Conservation (phyloP, 2,113 vertebrate genomes). For the Suricata suricatta region DNA sequence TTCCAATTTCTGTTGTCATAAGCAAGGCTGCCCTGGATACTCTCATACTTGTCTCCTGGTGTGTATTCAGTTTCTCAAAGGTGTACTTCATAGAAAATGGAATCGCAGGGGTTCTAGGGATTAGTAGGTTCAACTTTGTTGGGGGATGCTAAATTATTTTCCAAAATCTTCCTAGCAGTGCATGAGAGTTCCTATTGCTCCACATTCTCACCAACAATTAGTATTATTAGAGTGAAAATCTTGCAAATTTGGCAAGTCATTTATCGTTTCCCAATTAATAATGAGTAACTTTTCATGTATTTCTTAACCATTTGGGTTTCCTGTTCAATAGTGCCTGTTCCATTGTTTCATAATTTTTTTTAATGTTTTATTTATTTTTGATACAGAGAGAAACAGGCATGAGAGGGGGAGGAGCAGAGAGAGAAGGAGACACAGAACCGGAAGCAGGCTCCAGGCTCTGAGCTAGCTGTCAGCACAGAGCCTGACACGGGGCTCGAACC, state of each 20-base stretch:
- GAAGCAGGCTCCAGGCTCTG: no score
- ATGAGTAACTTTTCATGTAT: not conserved
- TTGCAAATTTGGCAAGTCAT: not conserved
- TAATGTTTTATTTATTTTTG: no score
- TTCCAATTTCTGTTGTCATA: not conserved
- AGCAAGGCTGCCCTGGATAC: not conserved
- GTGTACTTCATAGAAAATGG: not conserved
- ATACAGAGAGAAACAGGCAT: no score
- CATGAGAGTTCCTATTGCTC: not conserved
- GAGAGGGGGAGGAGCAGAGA: no score
- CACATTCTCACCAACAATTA: not conserved
- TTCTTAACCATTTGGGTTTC: not conserved
- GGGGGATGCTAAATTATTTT: not conserved
- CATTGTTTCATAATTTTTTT: no score
- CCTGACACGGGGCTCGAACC: no score
- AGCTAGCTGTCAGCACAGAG: no score
- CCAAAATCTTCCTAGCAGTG: not conserved
- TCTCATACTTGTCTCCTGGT: not conserved
- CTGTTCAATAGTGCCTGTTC: not conserved
- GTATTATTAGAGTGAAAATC: not conserved
- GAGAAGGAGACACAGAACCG: no score
- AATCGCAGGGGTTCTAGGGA: not conserved
- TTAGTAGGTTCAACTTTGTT: not conserved
- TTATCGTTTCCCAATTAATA: not conserved
- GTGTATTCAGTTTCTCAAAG: not conserved